Evolutionary conservation across 2,888 invertebrate species (phyloP).

Genomic region (Apeira syringaria): DNA sequence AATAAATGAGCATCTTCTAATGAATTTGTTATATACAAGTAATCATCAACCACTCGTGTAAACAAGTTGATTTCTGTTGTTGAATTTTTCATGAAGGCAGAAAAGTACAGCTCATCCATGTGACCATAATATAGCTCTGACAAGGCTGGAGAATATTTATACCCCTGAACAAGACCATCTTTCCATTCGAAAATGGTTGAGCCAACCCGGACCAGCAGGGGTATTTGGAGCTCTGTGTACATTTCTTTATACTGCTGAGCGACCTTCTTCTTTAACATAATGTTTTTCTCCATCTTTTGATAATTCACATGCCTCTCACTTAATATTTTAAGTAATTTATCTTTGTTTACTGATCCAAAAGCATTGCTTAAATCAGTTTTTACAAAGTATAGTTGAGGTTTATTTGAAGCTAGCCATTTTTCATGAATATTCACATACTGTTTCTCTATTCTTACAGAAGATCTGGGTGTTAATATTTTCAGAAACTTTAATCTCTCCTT

Average conservation of each 20-base stretch:
- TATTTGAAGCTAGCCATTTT: constrained; percentile 55
- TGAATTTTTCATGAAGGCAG: constrained; percentile 41
- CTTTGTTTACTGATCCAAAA: constrained; percentile 72
- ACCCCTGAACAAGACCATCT: constrained; percentile 73
- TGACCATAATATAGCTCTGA: constrained; percentile 72
- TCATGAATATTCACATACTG: constrained; percentile 47
- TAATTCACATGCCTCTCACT: constrained; percentile 48
- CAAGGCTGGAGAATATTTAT: constrained; percentile 75
- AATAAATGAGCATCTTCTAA: constrained; percentile 60
- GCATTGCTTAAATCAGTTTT: constrained; percentile 77
- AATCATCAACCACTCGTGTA: constrained; percentile 74
- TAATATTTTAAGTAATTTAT: constrained; percentile 58
- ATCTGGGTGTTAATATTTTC: constrained; percentile 47
- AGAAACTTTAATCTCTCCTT: constrained; percentile 61
- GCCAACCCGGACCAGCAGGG: constrained; percentile 67
- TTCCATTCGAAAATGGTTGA: constrained; percentile 76
- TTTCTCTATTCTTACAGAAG: constrained; percentile 51
- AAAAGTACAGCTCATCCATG: constrained; percentile 62
- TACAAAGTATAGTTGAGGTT: constrained; percentile 71
- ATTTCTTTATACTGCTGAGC: constrained; percentile 61
- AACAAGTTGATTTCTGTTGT: constrained; percentile 55
- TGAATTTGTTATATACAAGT: constrained; percentile 72
- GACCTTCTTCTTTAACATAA: constrained; percentile 51
- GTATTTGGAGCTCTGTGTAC: constrained; percentile 58
- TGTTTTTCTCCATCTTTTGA: constrained; percentile 52